Evolutionary conservation across 2,888 invertebrate species (phyloP), one percentile per base, ranked within the genome.

Genomic region (Pristionchus arcanus): DNA sequence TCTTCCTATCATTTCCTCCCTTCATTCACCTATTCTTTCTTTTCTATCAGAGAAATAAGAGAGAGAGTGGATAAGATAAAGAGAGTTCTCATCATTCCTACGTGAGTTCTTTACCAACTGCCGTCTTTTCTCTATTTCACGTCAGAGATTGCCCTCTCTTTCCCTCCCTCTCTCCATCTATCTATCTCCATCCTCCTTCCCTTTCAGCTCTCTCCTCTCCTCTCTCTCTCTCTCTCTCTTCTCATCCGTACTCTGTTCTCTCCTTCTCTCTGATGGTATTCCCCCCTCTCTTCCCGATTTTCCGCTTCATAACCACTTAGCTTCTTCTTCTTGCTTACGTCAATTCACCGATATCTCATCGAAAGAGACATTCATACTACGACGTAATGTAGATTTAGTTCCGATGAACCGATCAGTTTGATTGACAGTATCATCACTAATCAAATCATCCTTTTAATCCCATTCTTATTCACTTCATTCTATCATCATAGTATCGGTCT

Each of bases 141-240:
- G 81, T 81, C 81, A 81, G 49, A 81, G 81, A 81, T 81, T 81
- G 81, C 81, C 55, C 59, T 49, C 59, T 84, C 84, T 84, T 34
- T 31, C 81, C 31, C 84, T 15, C 34, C n/a, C 55, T 31, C 84
- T 19, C 66, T 25, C 42, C 68, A 2, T 31, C 87, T 37, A n/a
- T 37, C 21, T 31, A 59, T 19, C 34, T 59, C 84, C 28, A 31
- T 83, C 42, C 16, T 11, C 59, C 59, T 31, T 31, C 59, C 25
- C 84, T 59, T 59, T 31, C 59, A 49, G 15, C 19, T 86, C 66
- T 66, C 86, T 63, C 59, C 34, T n/a, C n/a, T n/a, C 53, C 59
- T 42, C 59, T 25, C 42, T 42, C 11, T 25, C 87, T 37, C 42
- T 37, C 21, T 31, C 31, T 42, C 37, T 37, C 42, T 77, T 37